Percentiles rank a stretch among this genome's conserved stretches.
phyloP scores from a whole-genome alignment of 2,888 invertebrate genomes.

The Archips xylosteana region DNA sequence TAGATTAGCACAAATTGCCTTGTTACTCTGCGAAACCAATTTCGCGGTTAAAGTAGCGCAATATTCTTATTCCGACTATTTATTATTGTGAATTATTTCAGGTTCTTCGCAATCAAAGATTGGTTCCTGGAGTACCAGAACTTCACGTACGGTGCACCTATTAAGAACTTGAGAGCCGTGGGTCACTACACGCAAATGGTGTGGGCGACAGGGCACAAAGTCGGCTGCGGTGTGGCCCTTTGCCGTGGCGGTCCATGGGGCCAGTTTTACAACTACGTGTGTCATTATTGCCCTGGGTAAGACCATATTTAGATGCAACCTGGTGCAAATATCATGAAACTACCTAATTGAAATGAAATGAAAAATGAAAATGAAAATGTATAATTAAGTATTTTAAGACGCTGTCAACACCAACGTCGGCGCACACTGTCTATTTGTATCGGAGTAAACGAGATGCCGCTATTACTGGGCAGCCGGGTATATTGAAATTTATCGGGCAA shows the following conservation, averaged over 20 bases:
- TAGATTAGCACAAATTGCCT: background rate
- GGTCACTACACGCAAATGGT: constrained; percentile 95
- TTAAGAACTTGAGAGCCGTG: constrained; percentile 86
- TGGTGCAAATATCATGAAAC: background rate
- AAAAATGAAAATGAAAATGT: too few species aligned
- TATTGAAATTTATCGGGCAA: too few species aligned
- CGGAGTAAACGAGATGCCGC: too few species aligned
- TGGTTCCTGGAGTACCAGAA: constrained; percentile 92
- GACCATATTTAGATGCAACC: constrained; percentile 53
- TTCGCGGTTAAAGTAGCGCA: background rate
- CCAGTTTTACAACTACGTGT: constrained; percentile 92
- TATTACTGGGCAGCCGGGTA: too few species aligned
- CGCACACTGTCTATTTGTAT: too few species aligned
- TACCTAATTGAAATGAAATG: too few species aligned
- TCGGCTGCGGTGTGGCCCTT: constrained; percentile 91
- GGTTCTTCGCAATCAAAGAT: constrained; percentile 92
- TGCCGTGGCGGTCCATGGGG: constrained; percentile 88
- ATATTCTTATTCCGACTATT: background rate
- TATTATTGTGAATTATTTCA: constrained; percentile 61
- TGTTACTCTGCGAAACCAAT: background rate
- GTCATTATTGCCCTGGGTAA: constrained; percentile 94
- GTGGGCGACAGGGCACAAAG: constrained; percentile 91
- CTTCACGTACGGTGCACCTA: constrained; percentile 88
- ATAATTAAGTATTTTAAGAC: too few species aligned
- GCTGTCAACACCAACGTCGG: too few species aligned